These are phyloP conservation scores for Pseudochromis fuscus DNA, from an alignment of 2,797 vertebrate genomes.

Conservation along the genomic window DNA sequence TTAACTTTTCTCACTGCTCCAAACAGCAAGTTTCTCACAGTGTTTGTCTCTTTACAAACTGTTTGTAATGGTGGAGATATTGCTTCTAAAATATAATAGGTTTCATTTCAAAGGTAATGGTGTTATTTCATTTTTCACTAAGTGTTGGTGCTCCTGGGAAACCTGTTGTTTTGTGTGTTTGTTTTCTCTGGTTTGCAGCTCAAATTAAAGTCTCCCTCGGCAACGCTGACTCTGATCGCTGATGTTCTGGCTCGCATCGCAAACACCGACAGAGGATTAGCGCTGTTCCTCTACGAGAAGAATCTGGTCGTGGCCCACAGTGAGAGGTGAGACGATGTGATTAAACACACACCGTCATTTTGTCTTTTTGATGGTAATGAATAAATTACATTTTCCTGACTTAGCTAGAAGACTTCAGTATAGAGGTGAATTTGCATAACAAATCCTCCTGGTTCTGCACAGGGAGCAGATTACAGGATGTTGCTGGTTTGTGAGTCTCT, in stretches of 20 bases:
- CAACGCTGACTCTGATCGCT: conserved; percentile 88
- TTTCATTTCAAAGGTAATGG: background rate
- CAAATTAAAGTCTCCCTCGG: conserved; percentile 85
- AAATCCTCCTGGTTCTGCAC: conserved; percentile 31
- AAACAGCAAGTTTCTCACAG: no score
- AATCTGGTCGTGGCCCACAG: conserved; percentile 76
- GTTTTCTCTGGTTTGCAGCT: conserved; percentile 73
- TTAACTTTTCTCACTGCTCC: no score
- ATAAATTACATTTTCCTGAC: conserved; percentile 38
- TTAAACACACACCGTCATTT: conserved; percentile 30
- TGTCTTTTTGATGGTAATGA: conserved; percentile 24
- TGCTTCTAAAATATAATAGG: no score
- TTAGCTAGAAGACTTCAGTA: conserved; percentile 11
- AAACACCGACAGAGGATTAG: conserved; percentile 90
- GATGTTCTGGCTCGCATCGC: conserved; percentile 92
- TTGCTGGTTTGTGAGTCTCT: conserved; percentile 2
- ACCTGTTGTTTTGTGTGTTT: conserved; percentile 21
- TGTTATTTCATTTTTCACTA: background rate
- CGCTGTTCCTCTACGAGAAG: conserved; percentile 90
- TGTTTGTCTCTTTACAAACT: background rate
- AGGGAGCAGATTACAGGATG: conserved; percentile 31
- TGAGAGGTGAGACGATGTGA: conserved; percentile 82
- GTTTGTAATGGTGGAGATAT: no score
- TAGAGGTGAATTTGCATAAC: conserved; percentile 26
- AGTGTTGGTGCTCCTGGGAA: background rate